Evolutionary conservation across 2,888 invertebrate genomes (phyloP).

Genomic region (Quadroppia sp.): DNA sequence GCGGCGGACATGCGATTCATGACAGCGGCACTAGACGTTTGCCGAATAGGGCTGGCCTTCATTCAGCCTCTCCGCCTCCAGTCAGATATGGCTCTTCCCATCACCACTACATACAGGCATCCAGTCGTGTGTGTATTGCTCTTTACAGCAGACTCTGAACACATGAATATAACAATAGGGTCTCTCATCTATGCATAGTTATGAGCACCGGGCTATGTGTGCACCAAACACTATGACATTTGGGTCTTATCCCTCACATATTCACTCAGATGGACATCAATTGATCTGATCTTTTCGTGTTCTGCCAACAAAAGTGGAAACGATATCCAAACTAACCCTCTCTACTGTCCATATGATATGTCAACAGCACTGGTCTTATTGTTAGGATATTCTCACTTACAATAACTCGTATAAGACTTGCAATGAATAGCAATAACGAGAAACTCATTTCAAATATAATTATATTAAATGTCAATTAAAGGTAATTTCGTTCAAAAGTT

Average conservation of each 20-base stretch:
- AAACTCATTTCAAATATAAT: no score
- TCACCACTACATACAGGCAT: no score
- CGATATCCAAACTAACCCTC: conserved; percentile 17
- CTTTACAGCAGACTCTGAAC: neutral
- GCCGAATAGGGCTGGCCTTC: neutral
- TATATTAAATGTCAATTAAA: no score
- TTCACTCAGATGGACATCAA: conserved; percentile 27
- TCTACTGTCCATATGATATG: conserved; percentile 6
- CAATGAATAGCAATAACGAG: conserved; percentile 1
- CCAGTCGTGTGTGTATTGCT: no score
- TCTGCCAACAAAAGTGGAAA: conserved; percentile 21
- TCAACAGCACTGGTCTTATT: neutral
- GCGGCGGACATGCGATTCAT: conserved; percentile 9
- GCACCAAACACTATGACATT: neutral
- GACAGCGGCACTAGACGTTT: neutral
- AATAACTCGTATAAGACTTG: conserved; percentile 14
- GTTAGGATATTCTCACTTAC: conserved; percentile 10
- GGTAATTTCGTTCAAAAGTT: no score
- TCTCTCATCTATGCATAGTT: conserved; percentile 1
- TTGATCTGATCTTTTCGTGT: conserved; percentile 32
- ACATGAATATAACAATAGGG: conserved; percentile 6
- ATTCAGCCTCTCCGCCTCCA: neutral
- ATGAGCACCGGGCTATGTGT: conserved; percentile 15
- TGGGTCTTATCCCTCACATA: conserved; percentile 21
- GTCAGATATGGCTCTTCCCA: neutral